Conservation (phyloP, 2,113 vertebrate genomes). For the Cyanistes caeruleus region DNA sequence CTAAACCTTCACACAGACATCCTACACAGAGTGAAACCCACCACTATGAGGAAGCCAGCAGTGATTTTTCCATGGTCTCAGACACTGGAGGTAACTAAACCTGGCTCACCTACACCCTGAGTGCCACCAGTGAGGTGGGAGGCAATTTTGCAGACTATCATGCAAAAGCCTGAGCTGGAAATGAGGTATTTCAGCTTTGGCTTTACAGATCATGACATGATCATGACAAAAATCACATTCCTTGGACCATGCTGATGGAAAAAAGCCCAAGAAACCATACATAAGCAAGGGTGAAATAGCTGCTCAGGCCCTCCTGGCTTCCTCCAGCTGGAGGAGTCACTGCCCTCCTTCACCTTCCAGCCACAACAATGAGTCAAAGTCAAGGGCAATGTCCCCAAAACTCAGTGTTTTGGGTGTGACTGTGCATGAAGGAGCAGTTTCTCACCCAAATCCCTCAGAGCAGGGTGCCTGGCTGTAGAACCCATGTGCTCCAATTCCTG, state of each 20-base stretch:
- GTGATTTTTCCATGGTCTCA: not conserved
- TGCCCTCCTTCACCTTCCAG: not conserved
- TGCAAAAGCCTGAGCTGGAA: not conserved
- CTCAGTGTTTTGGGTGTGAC: not conserved
- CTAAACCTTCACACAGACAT: not conserved
- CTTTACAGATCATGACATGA: not conserved
- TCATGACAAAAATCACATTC: not conserved
- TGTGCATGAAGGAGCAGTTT: not conserved
- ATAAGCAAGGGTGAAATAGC: accelerated
- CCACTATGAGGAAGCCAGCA: not conserved
- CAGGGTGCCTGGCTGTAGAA: not conserved
- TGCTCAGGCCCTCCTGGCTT: not conserved
- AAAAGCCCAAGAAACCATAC: not conserved
- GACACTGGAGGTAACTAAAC: not conserved
- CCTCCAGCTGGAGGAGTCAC: not conserved
- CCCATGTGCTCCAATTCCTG: accelerated
- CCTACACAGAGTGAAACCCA: not conserved
- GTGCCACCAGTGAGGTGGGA: not conserved
- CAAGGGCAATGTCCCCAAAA: not conserved
- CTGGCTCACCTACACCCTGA: not conserved
- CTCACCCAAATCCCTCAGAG: accelerated
- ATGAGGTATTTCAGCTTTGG: not conserved
- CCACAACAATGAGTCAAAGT: not conserved
- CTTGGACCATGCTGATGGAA: accelerated
- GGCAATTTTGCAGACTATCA: not conserved